Conservation (phyloP, 2,113 vertebrate species). For the Piprites chloris region DNA sequence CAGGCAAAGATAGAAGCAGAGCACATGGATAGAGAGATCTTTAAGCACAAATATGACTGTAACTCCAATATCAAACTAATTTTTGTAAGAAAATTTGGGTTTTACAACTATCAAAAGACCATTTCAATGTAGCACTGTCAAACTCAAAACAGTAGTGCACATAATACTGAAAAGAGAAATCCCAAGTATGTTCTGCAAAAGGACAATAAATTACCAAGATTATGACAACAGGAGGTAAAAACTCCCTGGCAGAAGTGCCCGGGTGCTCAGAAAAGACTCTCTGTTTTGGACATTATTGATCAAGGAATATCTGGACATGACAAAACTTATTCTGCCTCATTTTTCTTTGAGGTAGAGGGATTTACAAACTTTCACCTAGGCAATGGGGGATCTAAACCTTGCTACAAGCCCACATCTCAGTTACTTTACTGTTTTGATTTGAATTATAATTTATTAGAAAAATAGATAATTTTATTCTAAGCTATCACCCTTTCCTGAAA, state of each 20-base stretch:
- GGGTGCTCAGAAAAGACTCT: not conserved
- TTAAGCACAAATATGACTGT: not conserved
- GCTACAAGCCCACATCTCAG: not conserved
- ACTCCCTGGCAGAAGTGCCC: not conserved
- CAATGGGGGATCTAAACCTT: not conserved
- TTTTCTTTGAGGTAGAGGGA: not conserved
- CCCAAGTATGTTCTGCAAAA: not conserved
- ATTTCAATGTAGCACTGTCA: not conserved
- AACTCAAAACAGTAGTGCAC: not conserved
- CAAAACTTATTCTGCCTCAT: not conserved
- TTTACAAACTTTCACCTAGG: not conserved
- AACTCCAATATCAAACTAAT: not conserved
- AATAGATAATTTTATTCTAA: not conserved
- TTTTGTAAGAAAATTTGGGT: not conserved
- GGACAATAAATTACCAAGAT: not conserved
- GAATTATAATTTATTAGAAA: not conserved
- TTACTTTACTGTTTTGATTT: not conserved
- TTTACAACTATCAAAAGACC: not conserved
- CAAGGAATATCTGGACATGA: not conserved
- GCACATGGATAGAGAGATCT: not conserved
- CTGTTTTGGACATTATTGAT: accelerated
- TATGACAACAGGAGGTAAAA: not conserved
- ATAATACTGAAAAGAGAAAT: not conserved
- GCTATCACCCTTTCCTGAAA: not conserved
- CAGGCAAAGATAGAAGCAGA: not conserved